A percentile compares a stretch with the other conserved stretches of the same genome.
These are phyloP conservation scores for Sminthopsis crassicaudata DNA, from an alignment of 2,113 vertebrate genomes.

Conservation along the genomic window DNA sequence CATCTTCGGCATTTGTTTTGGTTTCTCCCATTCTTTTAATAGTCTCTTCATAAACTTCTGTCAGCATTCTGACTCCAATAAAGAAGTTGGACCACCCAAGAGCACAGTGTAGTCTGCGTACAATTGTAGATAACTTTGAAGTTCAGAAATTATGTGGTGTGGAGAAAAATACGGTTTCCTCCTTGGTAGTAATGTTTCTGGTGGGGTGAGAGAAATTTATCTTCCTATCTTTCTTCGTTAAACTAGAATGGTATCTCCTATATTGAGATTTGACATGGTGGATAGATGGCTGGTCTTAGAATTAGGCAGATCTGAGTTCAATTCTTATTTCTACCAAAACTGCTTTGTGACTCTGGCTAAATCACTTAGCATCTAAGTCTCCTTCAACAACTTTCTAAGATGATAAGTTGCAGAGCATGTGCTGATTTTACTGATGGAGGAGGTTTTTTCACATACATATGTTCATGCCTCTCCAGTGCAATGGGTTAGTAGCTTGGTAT, in stretches of 20 bases:
- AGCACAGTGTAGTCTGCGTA: neutral
- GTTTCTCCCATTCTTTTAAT: slow-evolving; percentile 22
- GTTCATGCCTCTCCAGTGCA: neutral
- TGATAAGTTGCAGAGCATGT: neutral
- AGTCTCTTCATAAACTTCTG: slow-evolving; percentile 54
- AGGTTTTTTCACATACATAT: neutral
- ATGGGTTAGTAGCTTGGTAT: neutral
- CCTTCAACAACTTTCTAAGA: neutral
- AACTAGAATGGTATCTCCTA: neutral
- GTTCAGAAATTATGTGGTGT: neutral
- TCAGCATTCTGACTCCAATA: slow-evolving; percentile 36
- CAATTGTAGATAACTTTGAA: neutral
- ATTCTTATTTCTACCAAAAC: neutral
- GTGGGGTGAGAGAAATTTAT: neutral
- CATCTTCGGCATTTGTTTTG: slow-evolving; percentile 35
- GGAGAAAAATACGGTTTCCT: neutral
- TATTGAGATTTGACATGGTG: neutral
- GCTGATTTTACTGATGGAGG: neutral
- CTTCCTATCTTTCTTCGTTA: neutral
- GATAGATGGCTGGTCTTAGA: neutral
- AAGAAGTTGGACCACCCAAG: slow-evolving; percentile 47
- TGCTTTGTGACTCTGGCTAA: neutral
- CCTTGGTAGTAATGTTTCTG: neutral
- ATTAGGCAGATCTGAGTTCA: neutral
- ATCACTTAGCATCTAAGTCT: neutral